Conservation (phyloP, 2,113 vertebrate genomes). For the Grus americana region DNA sequence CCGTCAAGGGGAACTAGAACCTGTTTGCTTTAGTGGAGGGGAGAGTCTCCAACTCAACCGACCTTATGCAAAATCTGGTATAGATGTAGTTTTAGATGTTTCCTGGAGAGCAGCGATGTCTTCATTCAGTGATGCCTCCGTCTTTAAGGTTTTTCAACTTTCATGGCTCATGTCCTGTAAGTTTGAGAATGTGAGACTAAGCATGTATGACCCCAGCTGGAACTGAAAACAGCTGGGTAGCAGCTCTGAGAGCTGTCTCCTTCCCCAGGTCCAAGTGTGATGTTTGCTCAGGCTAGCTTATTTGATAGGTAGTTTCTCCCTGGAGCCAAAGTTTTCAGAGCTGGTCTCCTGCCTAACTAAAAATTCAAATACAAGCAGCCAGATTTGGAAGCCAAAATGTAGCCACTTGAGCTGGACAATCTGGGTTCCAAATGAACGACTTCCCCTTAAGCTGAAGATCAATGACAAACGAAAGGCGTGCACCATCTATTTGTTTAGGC, state of each 20-base stretch:
- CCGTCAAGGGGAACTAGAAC: not conserved
- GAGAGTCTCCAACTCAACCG: not conserved
- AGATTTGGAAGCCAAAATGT: conserved; percentile 7
- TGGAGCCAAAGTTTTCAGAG: conserved; percentile 12
- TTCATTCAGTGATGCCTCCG: not conserved
- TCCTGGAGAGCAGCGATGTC: not conserved
- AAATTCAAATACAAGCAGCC: not conserved
- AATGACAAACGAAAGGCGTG: not conserved
- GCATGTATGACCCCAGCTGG: not conserved
- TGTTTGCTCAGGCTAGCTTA: not conserved
- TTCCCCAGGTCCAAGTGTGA: not conserved
- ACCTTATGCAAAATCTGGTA: not conserved
- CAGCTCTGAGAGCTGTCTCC: not conserved
- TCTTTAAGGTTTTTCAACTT: not conserved
- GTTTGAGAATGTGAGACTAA: not conserved
- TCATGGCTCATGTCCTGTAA: not conserved
- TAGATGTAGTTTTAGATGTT: not conserved
- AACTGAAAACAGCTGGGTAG: not conserved
- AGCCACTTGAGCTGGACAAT: conserved; percentile 26
- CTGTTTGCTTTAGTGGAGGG: not conserved
- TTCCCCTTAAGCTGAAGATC: not conserved
- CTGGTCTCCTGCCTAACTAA: not conserved
- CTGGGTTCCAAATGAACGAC: not conserved
- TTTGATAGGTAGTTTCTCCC: conserved; percentile 24
- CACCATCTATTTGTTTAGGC: not conserved